Evolutionary conservation across 2,797 vertebrate species (phyloP).

Genomic region (Zalophus californianus): DNA sequence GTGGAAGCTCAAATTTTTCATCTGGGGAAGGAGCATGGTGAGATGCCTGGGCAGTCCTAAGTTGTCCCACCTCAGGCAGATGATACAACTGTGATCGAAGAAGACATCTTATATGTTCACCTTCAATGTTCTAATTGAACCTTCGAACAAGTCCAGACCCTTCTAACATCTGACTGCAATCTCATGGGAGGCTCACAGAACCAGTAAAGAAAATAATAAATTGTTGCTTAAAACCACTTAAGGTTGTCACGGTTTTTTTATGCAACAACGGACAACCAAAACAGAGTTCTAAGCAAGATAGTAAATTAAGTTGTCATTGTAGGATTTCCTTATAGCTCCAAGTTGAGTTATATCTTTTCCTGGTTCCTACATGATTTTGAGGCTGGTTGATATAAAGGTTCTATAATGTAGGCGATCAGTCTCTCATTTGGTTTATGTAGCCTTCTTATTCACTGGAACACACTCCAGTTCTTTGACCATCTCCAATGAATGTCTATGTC

Average conservation of each 20-base stretch:
- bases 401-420: neutral
- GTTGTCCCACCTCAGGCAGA: neutral
- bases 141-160: neutral
- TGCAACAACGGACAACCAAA: neutral
- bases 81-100: neutral
- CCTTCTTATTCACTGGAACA: conserved; percentile 67
- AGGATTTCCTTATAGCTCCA: conserved; percentile 44
- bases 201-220: neutral
- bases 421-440: conserved; percentile 38
- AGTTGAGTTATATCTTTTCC: conserved; percentile 57
- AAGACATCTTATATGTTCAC: neutral
- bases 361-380: conserved; percentile 63
- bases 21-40: neutral
- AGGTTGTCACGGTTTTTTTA: neutral
- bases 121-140: neutral
- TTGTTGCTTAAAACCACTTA: neutral
- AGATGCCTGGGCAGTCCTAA: accelerated
- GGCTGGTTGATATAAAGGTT: conserved; percentile 56
- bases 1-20: neutral
- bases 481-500: conserved; percentile 67
- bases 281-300: neutral
- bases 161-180: neutral
- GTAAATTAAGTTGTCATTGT: conserved; percentile 41
- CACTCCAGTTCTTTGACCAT: conserved; percentile 68
- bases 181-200: neutral